These are phyloP conservation scores for Synodontis membranacea DNA, from an alignment of 2,113 vertebrate species.

Conservation along the genomic window DNA sequence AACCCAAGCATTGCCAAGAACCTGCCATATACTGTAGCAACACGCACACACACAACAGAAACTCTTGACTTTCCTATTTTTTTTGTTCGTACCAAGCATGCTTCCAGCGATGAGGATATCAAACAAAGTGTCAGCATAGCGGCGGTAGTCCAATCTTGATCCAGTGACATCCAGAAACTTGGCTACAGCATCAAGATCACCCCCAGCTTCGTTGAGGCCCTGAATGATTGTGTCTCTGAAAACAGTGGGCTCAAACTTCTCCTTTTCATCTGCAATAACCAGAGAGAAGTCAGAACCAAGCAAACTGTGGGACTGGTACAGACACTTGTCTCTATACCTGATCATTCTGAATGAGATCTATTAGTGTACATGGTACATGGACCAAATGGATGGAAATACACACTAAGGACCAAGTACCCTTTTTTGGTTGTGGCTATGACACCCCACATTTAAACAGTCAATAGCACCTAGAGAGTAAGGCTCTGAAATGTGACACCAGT, in stretches of 20 bases:
- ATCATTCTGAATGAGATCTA: background rate
- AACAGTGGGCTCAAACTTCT: slow-evolving; percentile 95
- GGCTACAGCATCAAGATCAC: slow-evolving; percentile 87
- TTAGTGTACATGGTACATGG: background rate
- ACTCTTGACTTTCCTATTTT: background rate
- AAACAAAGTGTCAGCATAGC: slow-evolving; percentile 92
- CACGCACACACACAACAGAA: background rate
- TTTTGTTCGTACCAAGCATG: slow-evolving; percentile 82
- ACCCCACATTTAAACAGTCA: slow-evolving; percentile 34
- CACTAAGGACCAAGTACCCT: slow-evolving; percentile 31
- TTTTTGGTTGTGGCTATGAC: slow-evolving; percentile 19
- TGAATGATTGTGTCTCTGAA: slow-evolving; percentile 90
- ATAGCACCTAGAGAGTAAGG: slow-evolving; percentile 38
- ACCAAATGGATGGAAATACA: background rate
- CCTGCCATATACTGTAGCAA: background rate
- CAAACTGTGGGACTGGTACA: background rate
- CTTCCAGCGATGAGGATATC: slow-evolving; percentile 93
- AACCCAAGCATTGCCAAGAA: background rate
- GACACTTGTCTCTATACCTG: background rate
- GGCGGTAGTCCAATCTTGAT: slow-evolving; percentile 88
- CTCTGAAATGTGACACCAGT: slow-evolving; percentile 29
- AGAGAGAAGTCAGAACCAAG: background rate
- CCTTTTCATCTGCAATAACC: slow-evolving; percentile 86
- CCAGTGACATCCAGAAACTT: slow-evolving; percentile 88
- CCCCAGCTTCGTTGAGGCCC: slow-evolving; percentile 88